These are phyloP conservation scores for Aix galericulata DNA, from an alignment of 2,113 vertebrate genomes.

Conservation along the genomic window DNA sequence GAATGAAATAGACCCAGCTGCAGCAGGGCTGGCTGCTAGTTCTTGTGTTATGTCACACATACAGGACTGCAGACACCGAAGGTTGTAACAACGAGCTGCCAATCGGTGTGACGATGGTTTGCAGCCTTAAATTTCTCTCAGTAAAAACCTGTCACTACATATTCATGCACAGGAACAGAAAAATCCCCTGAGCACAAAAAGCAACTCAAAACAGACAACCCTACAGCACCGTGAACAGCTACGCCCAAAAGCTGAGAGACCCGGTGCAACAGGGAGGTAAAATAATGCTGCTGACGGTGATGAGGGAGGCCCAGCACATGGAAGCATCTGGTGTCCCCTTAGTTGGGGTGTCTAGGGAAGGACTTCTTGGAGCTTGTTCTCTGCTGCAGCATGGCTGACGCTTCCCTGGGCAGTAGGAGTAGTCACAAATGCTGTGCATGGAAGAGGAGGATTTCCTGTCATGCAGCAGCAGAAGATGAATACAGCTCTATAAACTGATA, in stretches of 20 bases:
- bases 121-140: neutral
- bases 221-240: neutral
- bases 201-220: neutral
- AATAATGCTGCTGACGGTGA: neutral
- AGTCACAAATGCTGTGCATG: accelerated
- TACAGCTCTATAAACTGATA: neutral
- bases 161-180: neutral
- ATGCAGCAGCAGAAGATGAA: neutral
- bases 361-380: neutral
- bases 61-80: neutral
- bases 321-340: neutral
- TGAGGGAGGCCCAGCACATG: neutral
- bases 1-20: neutral
- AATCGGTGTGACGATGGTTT: neutral
- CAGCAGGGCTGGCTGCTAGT: neutral
- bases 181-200: neutral
- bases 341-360: neutral
- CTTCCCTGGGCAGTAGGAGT: neutral
- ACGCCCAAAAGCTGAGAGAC: neutral
- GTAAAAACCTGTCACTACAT: neutral
- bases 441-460: neutral
- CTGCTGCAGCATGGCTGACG: accelerated
- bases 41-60: neutral
- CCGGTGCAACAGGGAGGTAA: neutral
- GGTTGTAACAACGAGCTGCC: neutral